A percentile compares a stretch with the other conserved stretches of the same genome.
phyloP scores from a whole-genome alignment of 2,888 invertebrate genomes.

The Disparrhopalites patrizii region DNA sequence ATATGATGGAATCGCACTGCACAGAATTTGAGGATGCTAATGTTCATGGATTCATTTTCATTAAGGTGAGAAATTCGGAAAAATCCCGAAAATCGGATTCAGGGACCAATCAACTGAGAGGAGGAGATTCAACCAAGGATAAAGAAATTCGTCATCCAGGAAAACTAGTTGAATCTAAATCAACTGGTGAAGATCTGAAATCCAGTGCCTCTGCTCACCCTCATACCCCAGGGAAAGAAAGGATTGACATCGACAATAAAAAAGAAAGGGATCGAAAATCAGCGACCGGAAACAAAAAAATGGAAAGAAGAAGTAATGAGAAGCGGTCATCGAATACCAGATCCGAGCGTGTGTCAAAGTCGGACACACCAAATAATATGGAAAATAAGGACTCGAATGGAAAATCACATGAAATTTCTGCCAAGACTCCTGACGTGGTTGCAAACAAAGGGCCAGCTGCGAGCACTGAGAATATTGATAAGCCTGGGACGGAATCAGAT shows the following conservation, averaged over 20 bases:
- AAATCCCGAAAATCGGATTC: neutral
- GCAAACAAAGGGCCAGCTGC: neutral
- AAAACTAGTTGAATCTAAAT: no score
- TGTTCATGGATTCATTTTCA: no score
- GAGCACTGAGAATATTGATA: conserved; percentile 2
- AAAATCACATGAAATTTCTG: neutral
- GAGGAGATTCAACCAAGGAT: no score
- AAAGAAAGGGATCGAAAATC: conserved; percentile 33
- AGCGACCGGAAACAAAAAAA: conserved; percentile 15
- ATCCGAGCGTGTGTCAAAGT: no score
- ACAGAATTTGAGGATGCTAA: no score
- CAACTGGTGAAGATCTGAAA: neutral
- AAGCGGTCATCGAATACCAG: conserved; percentile 12
- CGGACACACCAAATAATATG: neutral
- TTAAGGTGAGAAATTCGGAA: neutral
- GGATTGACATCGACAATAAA: conserved; percentile 52
- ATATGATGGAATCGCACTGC: no score
- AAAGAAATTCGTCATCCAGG: no score
- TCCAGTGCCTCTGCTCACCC: neutral
- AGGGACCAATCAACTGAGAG: neutral
- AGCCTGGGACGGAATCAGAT: conserved; percentile 3
- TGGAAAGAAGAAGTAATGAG: conserved; percentile 15
- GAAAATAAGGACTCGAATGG: neutral
- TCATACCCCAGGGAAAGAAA: no score
- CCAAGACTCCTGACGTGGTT: neutral